phyloP scores from a whole-genome alignment of 2,888 invertebrate species.

The Nipponacmea schrenckii region DNA sequence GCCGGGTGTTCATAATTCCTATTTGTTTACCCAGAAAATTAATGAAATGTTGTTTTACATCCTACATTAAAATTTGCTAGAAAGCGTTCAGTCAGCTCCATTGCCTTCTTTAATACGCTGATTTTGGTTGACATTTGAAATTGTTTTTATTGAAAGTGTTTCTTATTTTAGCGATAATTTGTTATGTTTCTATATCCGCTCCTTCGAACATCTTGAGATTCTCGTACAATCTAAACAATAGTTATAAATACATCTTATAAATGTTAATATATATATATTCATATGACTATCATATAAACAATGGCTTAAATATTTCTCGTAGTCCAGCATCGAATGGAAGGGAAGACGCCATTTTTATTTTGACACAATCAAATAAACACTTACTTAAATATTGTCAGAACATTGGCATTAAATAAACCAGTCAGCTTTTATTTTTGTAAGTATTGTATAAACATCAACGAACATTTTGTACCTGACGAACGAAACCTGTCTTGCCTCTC shows the following conservation, averaged over 20 bases:
- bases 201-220: neutral
- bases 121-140: too few species aligned
- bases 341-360: too few species aligned
- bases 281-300: slow-evolving; percentile 1
- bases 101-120: too few species aligned
- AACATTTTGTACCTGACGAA: neutral
- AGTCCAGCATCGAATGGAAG: neutral
- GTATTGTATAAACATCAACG: neutral
- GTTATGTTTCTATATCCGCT: neutral
- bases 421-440: neutral
- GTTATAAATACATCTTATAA: neutral
- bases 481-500: neutral
- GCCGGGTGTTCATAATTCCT: too few species aligned
- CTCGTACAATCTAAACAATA: neutral
- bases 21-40: too few species aligned
- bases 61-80: too few species aligned
- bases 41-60: too few species aligned
- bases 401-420: neutral
- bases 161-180: neutral
- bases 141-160: neutral
- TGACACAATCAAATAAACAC: too few species aligned
- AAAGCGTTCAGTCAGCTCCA: too few species aligned
- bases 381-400: too few species aligned
- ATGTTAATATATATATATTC: slow-evolving; percentile 6
- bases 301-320: neutral